A percentile compares a stretch with the other conserved stretches of the same genome.
Conservation (phyloP, 2,797 vertebrate species). For the Smutsia temminckii region DNA sequence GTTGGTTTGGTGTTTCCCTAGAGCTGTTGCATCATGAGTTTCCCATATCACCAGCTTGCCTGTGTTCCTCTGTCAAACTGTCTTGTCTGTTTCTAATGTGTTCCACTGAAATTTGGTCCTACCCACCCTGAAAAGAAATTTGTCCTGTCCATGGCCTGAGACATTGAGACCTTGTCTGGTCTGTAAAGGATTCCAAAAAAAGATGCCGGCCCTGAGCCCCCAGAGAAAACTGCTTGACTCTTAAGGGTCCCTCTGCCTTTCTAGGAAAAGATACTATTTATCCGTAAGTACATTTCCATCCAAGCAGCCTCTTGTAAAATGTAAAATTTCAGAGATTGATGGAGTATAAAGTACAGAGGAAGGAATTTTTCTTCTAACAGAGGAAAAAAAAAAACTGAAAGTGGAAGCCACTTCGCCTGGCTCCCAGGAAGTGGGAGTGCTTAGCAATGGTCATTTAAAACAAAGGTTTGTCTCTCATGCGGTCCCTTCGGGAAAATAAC, state of each 20-base stretch:
- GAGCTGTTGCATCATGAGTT: rapidly evolving
- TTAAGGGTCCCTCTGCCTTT: not conserved
- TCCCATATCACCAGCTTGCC: rapidly evolving
- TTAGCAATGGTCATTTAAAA: rapidly evolving
- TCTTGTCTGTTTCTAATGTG: too few relatives aligned
- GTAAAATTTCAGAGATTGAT: not conserved
- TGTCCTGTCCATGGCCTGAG: rapidly evolving
- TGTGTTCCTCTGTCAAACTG: rapidly evolving
- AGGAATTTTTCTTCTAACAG: not conserved
- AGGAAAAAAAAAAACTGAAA: not conserved
- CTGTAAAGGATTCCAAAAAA: not conserved
- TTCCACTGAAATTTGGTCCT: rapidly evolving
- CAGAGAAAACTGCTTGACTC: rapidly evolving
- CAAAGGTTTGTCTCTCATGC: not conserved
- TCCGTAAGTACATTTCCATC: not conserved
- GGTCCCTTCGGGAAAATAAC: not conserved
- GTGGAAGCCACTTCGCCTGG: rapidly evolving
- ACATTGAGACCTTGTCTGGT: not conserved
- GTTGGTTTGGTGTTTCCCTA: too few relatives aligned
- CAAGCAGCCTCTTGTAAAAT: not conserved
- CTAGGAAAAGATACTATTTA: rapidly evolving
- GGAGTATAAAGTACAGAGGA: rapidly evolving
- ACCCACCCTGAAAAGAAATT: not conserved
- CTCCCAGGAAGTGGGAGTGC: not conserved
- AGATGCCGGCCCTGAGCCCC: not conserved